Base-by-base conservation (phyloP, 2,113 vertebrate genomes). In the Megaceryle maxima region DNA sequence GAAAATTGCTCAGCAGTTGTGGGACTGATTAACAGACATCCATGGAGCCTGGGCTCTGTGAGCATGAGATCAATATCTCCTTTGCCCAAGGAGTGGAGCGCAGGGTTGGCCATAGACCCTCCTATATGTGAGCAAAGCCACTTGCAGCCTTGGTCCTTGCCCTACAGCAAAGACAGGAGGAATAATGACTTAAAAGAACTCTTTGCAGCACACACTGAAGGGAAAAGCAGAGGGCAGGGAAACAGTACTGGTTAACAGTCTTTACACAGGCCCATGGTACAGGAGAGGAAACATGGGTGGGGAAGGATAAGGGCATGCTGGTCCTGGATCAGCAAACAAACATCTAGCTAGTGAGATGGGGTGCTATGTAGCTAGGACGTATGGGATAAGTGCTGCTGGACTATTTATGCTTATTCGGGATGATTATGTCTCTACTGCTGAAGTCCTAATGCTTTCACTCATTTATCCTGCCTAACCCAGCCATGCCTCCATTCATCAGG, bases 271-370 rank as follows among this genome's bases (percentile, higher is more conserved):
- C 6, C 9, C 5, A 3, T 16, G 16, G 19, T 18, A 13, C 19
- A 26, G 6, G 28, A 87, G 74, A 28, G 11, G 3, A 5, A 55
- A n/a, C 1, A 2, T 1, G 1, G 2, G 9, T 66, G 6, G 16
- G 39, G 21, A 93, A 77, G 19, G 9, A 56, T 33, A 60, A 72
- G 5, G 29, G 18, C 7, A 3, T 57, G 35, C 22, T 66, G 11
- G 8, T 63, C 16, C 46, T 70, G 62, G 53, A 67, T 25, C 13
- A 85, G 22, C 33, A 57, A 72, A 21, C 13, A 68, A 35, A 28
- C 26, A 20, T 62, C 35, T 35, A 43, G 13, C n/a, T 89, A 20
- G 31, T 41, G 37, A 63, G 31, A 70, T 41, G 12, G 3, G 5
- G 2, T 50, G 28, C 55, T 74, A 28, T 57, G 16, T 11, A 41